Evolutionary conservation across 1,140 invertebrate genomes (phyloP).

Genomic region (Coelopa frigida): DNA sequence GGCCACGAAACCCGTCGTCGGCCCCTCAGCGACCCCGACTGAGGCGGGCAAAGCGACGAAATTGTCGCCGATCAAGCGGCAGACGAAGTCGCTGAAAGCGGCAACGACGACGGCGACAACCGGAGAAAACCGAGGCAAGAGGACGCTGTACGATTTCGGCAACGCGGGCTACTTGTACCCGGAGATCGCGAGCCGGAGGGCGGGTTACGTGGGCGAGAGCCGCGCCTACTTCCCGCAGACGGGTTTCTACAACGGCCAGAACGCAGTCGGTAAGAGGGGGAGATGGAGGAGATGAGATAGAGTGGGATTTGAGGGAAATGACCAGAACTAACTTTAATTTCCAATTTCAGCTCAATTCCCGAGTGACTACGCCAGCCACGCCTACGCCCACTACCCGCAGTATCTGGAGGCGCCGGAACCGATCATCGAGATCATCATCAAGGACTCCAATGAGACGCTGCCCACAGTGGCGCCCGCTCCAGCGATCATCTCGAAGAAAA

Average conservation of each 20-base stretch:
- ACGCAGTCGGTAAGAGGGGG: constrained; percentile 27
- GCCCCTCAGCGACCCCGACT: not conserved
- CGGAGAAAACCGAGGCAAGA: constrained; percentile 37
- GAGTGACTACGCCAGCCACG: constrained; percentile 13
- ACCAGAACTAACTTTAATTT: not conserved
- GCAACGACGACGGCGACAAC: constrained; percentile 1
- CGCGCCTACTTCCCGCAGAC: constrained; percentile 26
- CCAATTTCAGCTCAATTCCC: constrained; percentile 31
- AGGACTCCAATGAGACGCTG: constrained; percentile 75
- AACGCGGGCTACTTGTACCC: constrained; percentile 35
- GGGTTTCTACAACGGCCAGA: constrained; percentile 35
- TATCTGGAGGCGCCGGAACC: constrained; percentile 75
- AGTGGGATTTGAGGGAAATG: not conserved
- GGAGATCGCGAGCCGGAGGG: constrained; percentile 30
- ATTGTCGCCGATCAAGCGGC: too few species aligned
- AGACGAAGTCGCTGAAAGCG: not conserved
- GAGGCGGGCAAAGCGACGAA: too few species aligned
- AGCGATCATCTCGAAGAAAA: constrained; percentile 51
- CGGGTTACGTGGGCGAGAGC: constrained; percentile 25
- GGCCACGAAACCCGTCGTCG: too few species aligned
- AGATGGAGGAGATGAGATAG: not conserved
- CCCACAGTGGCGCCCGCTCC: constrained; percentile 57
- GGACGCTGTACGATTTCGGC: constrained; percentile 38
- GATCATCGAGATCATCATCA: constrained; percentile 86
- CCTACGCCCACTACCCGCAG: constrained; percentile 46